Conservation (phyloP, 2,113 vertebrate species). For the Trochalopteron elliotii region DNA sequence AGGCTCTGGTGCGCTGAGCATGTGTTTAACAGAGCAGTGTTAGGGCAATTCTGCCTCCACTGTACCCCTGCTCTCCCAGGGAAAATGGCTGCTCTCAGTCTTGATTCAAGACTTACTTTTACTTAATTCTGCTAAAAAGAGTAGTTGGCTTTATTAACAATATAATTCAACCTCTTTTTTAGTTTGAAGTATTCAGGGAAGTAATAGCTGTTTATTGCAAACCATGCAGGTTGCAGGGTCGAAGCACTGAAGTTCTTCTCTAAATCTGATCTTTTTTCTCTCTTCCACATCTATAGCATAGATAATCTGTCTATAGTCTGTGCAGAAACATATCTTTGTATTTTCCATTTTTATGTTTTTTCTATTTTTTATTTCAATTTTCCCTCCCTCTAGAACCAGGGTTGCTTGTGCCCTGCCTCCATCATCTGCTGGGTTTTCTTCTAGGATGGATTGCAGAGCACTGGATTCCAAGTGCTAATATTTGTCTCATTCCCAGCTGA, state of each 20-base stretch:
- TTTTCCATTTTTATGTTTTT: neutral
- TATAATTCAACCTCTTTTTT: neutral
- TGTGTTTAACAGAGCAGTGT: fast-evolving
- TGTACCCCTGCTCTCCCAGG: neutral
- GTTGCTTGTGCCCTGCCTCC: neutral
- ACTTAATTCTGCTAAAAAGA: neutral
- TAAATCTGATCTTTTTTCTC: neutral
- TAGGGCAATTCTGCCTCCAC: fast-evolving
- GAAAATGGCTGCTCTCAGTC: neutral
- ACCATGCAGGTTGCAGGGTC: neutral
- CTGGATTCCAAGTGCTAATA: neutral
- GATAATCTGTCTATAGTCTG: neutral
- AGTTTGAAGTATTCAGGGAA: neutral
- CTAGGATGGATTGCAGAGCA: neutral
- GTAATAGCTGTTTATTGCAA: neutral
- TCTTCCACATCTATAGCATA: fast-evolving
- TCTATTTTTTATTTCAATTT: neutral
- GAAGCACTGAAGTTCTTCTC: neutral
- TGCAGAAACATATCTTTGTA: neutral
- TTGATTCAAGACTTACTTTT: fast-evolving
- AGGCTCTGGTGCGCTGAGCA: fast-evolving
- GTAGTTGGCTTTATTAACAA: neutral
- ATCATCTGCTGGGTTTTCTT: neutral
- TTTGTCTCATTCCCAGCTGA: neutral
- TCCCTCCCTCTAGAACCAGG: neutral